Evolutionary conservation across 2,797 vertebrate genomes (phyloP), one percentile per base, ranked within the genome.

Genomic region (Micropoecilia bifurca): DNA sequence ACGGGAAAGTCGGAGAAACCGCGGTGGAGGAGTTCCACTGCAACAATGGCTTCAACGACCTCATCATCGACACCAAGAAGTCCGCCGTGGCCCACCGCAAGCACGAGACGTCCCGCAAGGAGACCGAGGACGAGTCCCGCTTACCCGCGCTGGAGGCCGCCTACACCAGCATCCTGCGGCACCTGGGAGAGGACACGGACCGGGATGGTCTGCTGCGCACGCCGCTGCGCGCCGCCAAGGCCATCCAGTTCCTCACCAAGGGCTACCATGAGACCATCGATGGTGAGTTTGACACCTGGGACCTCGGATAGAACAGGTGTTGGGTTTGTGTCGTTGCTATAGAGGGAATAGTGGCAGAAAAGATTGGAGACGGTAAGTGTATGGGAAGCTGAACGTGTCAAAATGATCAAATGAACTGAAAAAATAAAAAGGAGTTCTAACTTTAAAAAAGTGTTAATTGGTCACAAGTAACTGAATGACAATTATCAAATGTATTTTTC

Each of bases 191-290:
- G 87, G 90, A 97, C 92, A 90, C 94, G 8, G 93, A 95, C 85
- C 93, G 97, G 0, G 93, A 97, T 83, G 97, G 97, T 50, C 93
- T 97, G 75, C 82, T 96, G 73, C 94, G 93, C 80, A 97, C 97
- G 3, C 97, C 97, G 16, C 79, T 94, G 20, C 91, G 97, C 75
- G 97, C 97, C 4, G 96, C 96, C 76, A 96, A 95, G 75, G 96
- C 97, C 85, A 97, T 97, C 95, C 96, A 96, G 91, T 97, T 97
- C 86, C 88, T 97, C 78, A 97, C 97, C 86, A 97, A 97, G 82
- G 97, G 97, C 61, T 97, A 97, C 88, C 94, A 95, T 1, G 96
- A 97, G 86, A 95, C 80, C 71, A 81, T 96, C 20, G 85, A 93
- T 43, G 97, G 97, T 97, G 89, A 96, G 96, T 61, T 33, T n/a